Percentiles rank a stretch among this genome's conserved stretches.
These are phyloP conservation scores for Drosophila kikkawai DNA, from an alignment of 1,140 invertebrate genomes.

Conservation along the genomic window DNA sequence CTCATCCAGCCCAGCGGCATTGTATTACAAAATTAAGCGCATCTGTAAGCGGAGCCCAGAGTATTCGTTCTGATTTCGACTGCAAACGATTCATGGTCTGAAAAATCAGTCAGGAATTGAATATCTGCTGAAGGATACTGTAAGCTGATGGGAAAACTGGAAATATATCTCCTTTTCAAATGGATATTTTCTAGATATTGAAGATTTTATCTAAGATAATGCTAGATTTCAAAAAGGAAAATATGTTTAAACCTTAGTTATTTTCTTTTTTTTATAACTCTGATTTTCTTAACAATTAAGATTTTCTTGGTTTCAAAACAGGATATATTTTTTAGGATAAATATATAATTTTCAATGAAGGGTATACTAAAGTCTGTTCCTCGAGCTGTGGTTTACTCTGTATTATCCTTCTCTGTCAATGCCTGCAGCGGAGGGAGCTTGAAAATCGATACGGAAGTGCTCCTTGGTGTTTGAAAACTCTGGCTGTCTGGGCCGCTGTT, in stretches of 20 bases:
- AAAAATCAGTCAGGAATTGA: slow-evolving; percentile 1
- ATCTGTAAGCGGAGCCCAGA: slow-evolving; percentile 62
- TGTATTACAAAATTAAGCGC: slow-evolving; percentile 70
- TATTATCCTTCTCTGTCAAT: slow-evolving; percentile 17
- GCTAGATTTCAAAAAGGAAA: background rate
- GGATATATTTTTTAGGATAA: too few species aligned
- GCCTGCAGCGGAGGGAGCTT: slow-evolving; percentile 32
- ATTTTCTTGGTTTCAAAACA: background rate
- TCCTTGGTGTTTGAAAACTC: slow-evolving; percentile 22
- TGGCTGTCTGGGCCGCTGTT: slow-evolving; percentile 37
- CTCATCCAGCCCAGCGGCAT: slow-evolving; percentile 45
- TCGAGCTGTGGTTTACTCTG: background rate
- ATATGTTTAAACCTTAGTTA: background rate
- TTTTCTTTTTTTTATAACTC: background rate
- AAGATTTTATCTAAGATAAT: too few species aligned
- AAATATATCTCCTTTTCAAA: background rate
- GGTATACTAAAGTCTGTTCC: slow-evolving; percentile 15
- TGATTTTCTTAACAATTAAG: background rate
- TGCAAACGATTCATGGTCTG: slow-evolving; percentile 25
- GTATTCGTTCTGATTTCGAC: slow-evolving; percentile 68
- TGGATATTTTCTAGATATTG: background rate
- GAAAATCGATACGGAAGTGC: slow-evolving; percentile 69
- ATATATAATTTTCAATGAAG: background rate
- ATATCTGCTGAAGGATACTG: background rate
- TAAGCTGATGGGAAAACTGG: background rate